These are phyloP conservation scores for Collichthys lucidus DNA, from an alignment of 2,113 vertebrate genomes.

Conservation along the genomic window DNA sequence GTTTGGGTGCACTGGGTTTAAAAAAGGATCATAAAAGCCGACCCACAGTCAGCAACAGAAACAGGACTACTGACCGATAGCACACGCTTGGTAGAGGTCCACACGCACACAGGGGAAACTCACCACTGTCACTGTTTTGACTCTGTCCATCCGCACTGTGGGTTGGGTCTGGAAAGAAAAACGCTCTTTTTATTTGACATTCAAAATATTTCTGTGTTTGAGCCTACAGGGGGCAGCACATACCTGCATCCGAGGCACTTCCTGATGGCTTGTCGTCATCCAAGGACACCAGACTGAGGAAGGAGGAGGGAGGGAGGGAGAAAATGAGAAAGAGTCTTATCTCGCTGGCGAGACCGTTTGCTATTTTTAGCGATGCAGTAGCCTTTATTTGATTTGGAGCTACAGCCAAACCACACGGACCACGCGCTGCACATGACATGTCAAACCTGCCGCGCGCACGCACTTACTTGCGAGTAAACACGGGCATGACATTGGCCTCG, in stretches of 20 bases:
- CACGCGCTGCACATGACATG: not conserved
- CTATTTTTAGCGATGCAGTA: slow-evolving; percentile 42
- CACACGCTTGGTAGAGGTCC: not conserved
- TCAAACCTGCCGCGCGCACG: not conserved
- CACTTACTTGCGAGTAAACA: slow-evolving; percentile 38
- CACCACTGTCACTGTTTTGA: slow-evolving; percentile 53
- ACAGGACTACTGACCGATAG: not conserved
- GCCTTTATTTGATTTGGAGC: slow-evolving; percentile 24
- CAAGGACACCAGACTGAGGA: slow-evolving; percentile 84
- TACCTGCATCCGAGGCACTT: slow-evolving; percentile 77
- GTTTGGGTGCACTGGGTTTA: slow-evolving; percentile 33
- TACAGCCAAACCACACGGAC: not conserved
- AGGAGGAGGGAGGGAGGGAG: not conserved
- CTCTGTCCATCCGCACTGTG: slow-evolving; percentile 64
- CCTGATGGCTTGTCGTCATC: slow-evolving; percentile 79
- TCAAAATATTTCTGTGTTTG: not conserved
- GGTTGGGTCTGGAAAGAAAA: slow-evolving; percentile 53
- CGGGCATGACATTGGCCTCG: slow-evolving; percentile 17
- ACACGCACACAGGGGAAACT: slow-evolving; percentile 33
- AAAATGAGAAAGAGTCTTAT: slow-evolving; percentile 23
- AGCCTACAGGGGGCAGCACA: slow-evolving; percentile 52
- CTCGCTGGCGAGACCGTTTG: not conserved
- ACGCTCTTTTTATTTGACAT: not conserved
- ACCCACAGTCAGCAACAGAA: slow-evolving; percentile 23
- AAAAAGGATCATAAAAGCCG: slow-evolving; percentile 12